These are phyloP conservation scores for Rhadinocentrus ornatus DNA, from an alignment of 2,797 vertebrate genomes.

Conservation along the genomic window DNA sequence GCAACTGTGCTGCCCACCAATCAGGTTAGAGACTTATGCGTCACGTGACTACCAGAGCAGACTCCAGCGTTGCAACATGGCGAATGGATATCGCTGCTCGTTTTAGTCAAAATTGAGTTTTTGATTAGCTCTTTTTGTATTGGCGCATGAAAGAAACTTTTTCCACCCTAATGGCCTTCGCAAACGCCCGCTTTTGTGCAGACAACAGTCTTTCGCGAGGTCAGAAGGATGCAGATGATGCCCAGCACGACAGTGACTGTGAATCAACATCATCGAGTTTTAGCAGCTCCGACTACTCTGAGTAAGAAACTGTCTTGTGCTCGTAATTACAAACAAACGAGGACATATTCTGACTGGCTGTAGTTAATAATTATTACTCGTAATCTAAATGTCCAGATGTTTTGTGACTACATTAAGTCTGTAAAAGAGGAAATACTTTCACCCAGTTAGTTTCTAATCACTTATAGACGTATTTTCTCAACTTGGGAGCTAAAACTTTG, in stretches of 20 bases:
- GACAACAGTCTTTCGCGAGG: background rate
- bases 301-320: constrained; percentile 73
- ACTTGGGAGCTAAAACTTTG: constrained; percentile 72
- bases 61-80: constrained; percentile 69
- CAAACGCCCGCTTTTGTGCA: accelerated
- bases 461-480: constrained; percentile 65
- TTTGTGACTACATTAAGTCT: background rate
- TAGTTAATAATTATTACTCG: background rate
- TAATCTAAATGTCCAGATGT: background rate
- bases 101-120: background rate
- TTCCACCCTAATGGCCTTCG: constrained; percentile 46
- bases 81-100: constrained; percentile 14
- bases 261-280: constrained; percentile 69
- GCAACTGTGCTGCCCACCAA: constrained; percentile 75
- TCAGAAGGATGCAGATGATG: constrained; percentile 4
- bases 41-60: constrained; percentile 63
- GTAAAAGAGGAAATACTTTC: no score
- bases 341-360: background rate
- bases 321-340: background rate
- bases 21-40: background rate
- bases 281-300: constrained; percentile 71
- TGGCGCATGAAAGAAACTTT: accelerated
- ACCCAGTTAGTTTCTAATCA: no score
- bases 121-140: background rate
- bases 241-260: constrained; percentile 31